Evolutionary conservation across 2,113 vertebrate species (phyloP), one percentile per base, ranked within the genome.

Genomic region (Hemibagrus wyckioides): DNA sequence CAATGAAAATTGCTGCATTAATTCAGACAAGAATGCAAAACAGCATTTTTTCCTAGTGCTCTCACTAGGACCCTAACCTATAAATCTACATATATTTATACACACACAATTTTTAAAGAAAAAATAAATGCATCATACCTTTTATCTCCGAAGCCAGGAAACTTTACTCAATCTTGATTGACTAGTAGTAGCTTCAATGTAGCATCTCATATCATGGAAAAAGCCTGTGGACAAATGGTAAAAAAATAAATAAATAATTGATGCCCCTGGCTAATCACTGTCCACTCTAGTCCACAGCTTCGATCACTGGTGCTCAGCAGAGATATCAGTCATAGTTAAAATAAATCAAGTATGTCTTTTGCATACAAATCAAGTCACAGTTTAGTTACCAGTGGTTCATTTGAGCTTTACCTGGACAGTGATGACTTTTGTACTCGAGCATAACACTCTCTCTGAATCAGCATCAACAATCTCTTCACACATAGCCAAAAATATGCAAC

Each of bases 91-190:
- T 48, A 48, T 73, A 9, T 3, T 21, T 36, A 71, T 7, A 39
- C 14, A 41, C 67, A 48, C 39, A 75, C 6, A 17, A 15, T n/a
- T 30, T 30, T 13, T n/a, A 77, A 23, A 36, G n/a, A 10, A 33
- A 50, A 19, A 48, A 8, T 48, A 41, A 80, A 54, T 11, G 28
- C 81, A 88, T n/a, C 92, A 61, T 94, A 95, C 95, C 95, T 95
- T 95, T 93, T 95, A 93, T 94, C 91, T 94, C 89, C 92, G 90
- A 93, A 93, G 90, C 91, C 92, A 92, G 86, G 89, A 90, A 92
- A 86, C 89, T 94, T 92, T 95, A 95, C 92, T 95, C 93, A 93
- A 95, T 96, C 88, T 90, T 94, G 89, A 91, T 88, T 30, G 77
- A 36, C 77, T 80, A 56, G 17, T 33, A 15, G n/a, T 56, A 54